Evolutionary conservation across 2,113 vertebrate species (phyloP).

Genomic region (Perognathus longimembris): DNA sequence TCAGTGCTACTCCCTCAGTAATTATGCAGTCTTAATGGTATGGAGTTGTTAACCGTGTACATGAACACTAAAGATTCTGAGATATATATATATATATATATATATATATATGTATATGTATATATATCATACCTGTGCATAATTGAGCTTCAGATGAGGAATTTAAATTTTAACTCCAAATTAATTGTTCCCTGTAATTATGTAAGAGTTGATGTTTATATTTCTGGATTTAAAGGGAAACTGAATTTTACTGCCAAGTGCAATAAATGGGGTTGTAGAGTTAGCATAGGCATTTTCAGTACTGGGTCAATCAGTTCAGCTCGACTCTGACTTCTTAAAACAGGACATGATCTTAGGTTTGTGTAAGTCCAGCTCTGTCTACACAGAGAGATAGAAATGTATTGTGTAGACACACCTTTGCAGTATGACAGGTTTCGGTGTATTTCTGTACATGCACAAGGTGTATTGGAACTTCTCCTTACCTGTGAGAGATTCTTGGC

Average conservation of each 20-base stretch:
- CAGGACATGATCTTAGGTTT: background rate
- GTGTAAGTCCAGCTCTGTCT: background rate
- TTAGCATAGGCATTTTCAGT: background rate
- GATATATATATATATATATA: background rate
- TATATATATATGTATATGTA: background rate
- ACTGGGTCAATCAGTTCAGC: background rate
- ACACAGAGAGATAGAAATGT: too few species aligned
- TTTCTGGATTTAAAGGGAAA: conserved; percentile 48
- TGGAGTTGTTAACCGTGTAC: conserved; percentile 31
- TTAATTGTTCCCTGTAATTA: conserved; percentile 31
- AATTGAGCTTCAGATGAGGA: conserved; percentile 19
- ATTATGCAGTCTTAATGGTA: conserved; percentile 97
- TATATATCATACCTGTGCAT: background rate
- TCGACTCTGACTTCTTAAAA: background rate
- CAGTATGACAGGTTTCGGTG: too few species aligned
- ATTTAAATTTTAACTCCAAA: background rate
- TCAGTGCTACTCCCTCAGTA: conserved; percentile 94
- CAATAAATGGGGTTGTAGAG: background rate
- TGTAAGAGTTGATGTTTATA: background rate
- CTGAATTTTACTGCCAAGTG: background rate
- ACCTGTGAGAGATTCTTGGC: too few species aligned
- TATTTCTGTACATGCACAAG: too few species aligned
- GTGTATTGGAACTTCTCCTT: too few species aligned
- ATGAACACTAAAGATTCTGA: background rate
- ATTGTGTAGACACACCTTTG: too few species aligned